Evolutionary conservation across 1,140 invertebrate species (phyloP).

Genomic region (Aphaenogaster ashmeadi): DNA sequence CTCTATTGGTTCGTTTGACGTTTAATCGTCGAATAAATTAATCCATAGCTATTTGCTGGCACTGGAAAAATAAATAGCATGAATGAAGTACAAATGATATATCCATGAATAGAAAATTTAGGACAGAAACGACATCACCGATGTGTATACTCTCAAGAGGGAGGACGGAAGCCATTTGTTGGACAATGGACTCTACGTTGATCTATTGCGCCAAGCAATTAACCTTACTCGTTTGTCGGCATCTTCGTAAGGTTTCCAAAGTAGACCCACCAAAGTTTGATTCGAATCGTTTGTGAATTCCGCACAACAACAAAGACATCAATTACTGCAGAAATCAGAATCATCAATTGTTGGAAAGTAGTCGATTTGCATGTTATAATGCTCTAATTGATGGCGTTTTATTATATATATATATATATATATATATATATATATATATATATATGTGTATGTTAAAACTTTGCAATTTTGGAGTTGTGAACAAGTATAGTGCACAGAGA

Average conservation of each 20-base stretch:
- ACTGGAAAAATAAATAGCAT: not conserved
- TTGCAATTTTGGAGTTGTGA: not conserved
- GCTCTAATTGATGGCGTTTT: not conserved
- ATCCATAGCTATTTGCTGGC: not conserved
- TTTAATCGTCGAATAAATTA: slow-evolving; percentile 22
- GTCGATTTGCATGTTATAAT: slow-evolving; percentile 8
- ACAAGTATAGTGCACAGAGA: too few species aligned
- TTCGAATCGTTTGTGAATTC: slow-evolving; percentile 36
- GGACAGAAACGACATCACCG: not conserved
- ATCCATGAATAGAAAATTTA: not conserved
- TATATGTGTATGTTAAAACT: not conserved
- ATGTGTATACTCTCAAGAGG: slow-evolving; percentile 9
- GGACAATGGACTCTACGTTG: slow-evolving; percentile 74
- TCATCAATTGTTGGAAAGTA: not conserved
- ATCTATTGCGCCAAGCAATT: slow-evolving; percentile 80
- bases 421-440: too few species aligned
- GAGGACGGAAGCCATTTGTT: slow-evolving; percentile 78
- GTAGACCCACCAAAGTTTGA: slow-evolving; percentile 10
- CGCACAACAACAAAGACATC: slow-evolving; percentile 27
- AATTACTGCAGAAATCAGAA: slow-evolving; percentile 6
- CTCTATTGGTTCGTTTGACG: not conserved
- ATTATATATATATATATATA: too few species aligned
- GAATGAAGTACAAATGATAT: not conserved
- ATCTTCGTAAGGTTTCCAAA: slow-evolving; percentile 77
- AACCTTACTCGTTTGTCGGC: slow-evolving; percentile 76